A percentile compares a stretch with the other conserved stretches of the same genome.
Conservation (phyloP, 2,113 vertebrate genomes). For the Sclerurus mexicanus region DNA sequence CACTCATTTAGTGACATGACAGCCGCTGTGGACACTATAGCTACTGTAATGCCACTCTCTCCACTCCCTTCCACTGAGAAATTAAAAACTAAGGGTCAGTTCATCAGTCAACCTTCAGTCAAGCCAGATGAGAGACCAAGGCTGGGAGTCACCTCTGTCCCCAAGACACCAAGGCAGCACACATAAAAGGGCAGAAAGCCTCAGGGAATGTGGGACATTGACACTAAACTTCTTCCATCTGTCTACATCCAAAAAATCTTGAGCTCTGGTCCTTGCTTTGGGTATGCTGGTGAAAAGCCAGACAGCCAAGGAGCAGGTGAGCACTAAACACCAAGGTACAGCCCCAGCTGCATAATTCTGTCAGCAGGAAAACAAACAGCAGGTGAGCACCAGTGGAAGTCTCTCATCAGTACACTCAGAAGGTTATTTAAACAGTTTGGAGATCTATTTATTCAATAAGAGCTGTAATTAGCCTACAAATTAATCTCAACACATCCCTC, state of each 20-base stretch:
- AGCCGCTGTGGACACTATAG: neutral
- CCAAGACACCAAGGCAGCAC: neutral
- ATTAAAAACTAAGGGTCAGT: neutral
- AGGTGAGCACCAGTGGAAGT: neutral
- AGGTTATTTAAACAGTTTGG: constrained; percentile 35
- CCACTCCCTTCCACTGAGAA: neutral
- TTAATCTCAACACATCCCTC: constrained; percentile 22
- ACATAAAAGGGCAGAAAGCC: neutral
- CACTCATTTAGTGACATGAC: neutral
- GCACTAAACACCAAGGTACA: neutral
- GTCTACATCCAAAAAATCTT: neutral
- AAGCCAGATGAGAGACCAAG: neutral
- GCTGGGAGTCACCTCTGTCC: neutral
- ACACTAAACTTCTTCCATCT: accelerated
- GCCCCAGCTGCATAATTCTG: neutral
- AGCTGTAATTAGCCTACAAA: constrained; percentile 29
- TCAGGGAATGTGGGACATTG: neutral
- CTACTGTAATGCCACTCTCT: neutral
- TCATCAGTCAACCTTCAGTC: neutral
- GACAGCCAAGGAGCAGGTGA: neutral
- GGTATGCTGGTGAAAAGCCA: neutral
- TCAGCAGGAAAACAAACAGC: constrained; percentile 25
- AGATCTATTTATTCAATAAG: constrained; percentile 19
- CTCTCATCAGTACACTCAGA: neutral
- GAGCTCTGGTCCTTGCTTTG: neutral